Percentiles rank a stretch among this genome's conserved stretches.
Conservation (phyloP, 2,797 vertebrate species). For the Steatocranus sp. region DNA sequence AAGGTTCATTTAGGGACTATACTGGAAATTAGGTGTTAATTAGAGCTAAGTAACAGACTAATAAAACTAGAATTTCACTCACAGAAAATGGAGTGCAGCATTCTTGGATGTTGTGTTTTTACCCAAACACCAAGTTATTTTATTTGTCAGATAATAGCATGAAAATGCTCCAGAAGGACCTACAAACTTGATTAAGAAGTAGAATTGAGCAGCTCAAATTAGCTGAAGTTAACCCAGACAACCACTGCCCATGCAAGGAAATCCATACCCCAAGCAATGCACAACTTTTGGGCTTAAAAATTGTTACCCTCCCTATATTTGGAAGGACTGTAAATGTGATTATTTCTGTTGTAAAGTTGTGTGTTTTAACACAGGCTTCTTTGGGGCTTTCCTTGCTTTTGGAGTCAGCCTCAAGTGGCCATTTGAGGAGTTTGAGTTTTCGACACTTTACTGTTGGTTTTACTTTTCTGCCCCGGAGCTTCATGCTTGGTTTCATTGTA, state of each 20-base stretch:
- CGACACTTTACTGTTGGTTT: background rate
- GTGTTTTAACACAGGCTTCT: background rate
- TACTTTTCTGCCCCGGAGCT: background rate
- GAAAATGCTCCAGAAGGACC: background rate
- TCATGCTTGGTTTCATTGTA: background rate
- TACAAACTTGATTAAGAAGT: background rate
- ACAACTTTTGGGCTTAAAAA: background rate
- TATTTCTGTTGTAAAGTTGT: background rate
- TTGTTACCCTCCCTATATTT: background rate
- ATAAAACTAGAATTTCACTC: background rate
- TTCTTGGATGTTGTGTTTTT: background rate
- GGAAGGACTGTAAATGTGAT: background rate
- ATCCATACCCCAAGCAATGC: background rate
- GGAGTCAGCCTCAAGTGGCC: background rate
- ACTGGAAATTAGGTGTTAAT: background rate
- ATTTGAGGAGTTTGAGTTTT: background rate
- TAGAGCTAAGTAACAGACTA: background rate
- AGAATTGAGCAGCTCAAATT: background rate
- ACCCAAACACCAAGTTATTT: background rate
- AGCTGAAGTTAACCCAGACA: background rate
- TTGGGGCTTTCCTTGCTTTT: background rate
- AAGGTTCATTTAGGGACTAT: background rate
- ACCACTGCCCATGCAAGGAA: background rate
- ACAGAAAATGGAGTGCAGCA: background rate
- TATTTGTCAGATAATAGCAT: background rate